Conservation (phyloP, 2,797 vertebrate species). For the Acanthurus leucopareius region DNA sequence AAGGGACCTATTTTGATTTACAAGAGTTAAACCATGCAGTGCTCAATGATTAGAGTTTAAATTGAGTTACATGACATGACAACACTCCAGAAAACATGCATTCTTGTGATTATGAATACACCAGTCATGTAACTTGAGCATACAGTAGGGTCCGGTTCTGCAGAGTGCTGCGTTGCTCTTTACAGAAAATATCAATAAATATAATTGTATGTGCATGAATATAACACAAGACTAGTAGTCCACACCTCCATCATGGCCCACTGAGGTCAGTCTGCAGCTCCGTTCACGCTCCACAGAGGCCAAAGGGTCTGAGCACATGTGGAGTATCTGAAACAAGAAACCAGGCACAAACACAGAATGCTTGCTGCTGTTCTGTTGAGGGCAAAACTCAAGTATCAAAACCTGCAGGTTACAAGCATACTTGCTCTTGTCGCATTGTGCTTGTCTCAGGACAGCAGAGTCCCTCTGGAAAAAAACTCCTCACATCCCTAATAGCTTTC, state of each 20-base stretch:
- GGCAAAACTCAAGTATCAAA: not conserved
- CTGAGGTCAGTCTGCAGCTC: conserved; percentile 16
- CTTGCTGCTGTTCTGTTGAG: not conserved
- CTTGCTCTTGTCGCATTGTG: conserved; percentile 76
- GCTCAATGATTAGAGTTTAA: conserved; percentile 14
- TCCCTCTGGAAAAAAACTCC: conserved; percentile 83
- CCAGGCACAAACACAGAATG: not conserved
- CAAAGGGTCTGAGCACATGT: conserved; percentile 58
- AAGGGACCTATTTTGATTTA: conserved; percentile 1
- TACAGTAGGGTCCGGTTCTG: not conserved
- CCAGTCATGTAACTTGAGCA: not conserved
- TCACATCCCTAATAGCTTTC: conserved; percentile 76
- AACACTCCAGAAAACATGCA: not conserved
- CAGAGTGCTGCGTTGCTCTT: not conserved
- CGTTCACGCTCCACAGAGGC: conserved; percentile 47
- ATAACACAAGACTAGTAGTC: conserved; percentile 14
- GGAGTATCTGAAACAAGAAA: conserved; percentile 49
- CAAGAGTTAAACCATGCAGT: conserved; percentile 1
- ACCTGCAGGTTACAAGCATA: conserved; percentile 23
- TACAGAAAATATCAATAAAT: not conserved
- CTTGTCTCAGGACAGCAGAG: conserved; percentile 73
- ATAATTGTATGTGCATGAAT: not conserved
- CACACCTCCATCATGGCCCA: conserved; percentile 34
- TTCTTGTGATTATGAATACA: not conserved
- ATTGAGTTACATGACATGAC: not conserved